Evolutionary conservation across 2,888 invertebrate species (phyloP).

Genomic region (Sinotaia quadrata): DNA sequence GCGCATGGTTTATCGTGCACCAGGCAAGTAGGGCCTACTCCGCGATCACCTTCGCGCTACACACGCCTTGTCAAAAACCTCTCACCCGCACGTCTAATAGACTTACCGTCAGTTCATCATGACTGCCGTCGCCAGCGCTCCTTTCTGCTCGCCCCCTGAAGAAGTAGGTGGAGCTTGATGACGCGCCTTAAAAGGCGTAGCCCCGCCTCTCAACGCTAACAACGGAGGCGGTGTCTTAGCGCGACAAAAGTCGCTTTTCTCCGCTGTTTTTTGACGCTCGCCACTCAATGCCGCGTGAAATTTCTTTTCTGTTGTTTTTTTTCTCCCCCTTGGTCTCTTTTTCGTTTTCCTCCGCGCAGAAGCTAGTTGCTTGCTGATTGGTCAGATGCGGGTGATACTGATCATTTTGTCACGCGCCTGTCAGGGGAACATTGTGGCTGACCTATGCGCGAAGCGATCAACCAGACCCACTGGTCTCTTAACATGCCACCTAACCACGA

Average conservation of each 20-base stretch:
- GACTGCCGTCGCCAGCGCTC: neutral
- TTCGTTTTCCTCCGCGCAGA: slow-evolving; percentile 5
- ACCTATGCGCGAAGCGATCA: slow-evolving; percentile 11
- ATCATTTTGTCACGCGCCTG: slow-evolving; percentile 6
- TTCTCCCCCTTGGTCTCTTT: neutral
- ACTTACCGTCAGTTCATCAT: slow-evolving; percentile 5
- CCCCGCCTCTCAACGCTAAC: neutral
- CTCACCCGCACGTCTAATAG: neutral
- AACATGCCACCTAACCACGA: neutral
- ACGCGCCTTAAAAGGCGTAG: neutral
- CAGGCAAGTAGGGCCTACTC: too few species aligned
- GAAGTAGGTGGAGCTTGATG: neutral
- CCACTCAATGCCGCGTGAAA: slow-evolving; percentile 9
- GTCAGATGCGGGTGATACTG: slow-evolving; percentile 4
- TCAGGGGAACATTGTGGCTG: slow-evolving; percentile 4
- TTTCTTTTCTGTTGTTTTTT: too few species aligned
- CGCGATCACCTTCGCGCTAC: too few species aligned
- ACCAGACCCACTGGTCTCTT: too few species aligned
- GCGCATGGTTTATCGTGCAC: too few species aligned
- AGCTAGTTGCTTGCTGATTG: slow-evolving; percentile 12
- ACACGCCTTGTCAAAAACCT: neutral
- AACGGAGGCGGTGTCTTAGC: neutral
- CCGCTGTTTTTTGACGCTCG: neutral
- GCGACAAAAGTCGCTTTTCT: neutral
- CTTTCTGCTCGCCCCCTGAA: neutral